Conservation (phyloP, 2,797 vertebrate species). For the Petrocephalus sullivani region DNA sequence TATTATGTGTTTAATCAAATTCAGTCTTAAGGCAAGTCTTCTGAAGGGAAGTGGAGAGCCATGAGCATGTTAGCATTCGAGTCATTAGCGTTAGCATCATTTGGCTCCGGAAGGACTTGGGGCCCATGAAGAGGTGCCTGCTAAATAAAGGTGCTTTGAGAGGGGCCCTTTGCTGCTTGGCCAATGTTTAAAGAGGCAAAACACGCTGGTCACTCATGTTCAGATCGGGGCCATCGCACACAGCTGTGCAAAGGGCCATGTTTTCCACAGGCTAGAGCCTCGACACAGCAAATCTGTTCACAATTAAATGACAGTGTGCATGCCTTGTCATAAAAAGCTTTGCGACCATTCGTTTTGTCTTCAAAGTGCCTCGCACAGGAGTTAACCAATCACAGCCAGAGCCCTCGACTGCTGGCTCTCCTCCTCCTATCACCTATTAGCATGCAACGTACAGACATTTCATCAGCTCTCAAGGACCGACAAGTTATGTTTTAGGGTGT, state of each 20-base stretch:
- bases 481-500: neutral
- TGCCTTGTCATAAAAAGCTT: neutral
- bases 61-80: neutral
- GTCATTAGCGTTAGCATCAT: neutral
- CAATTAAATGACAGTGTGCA: neutral
- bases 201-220: neutral
- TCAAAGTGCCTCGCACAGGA: neutral
- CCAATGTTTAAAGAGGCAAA: neutral
- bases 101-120: neutral
- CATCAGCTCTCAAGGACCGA: neutral
- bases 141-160: neutral
- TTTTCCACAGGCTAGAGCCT: neutral
- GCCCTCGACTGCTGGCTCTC: neutral
- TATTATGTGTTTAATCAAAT: constrained; percentile 3
- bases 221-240: neutral
- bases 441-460: neutral
- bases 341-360: neutral
- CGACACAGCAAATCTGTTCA: neutral
- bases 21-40: neutral
- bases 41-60: neutral
- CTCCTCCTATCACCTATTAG: neutral
- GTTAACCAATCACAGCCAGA: neutral
- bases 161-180: neutral
- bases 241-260: neutral
- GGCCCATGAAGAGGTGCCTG: neutral